Base-by-base conservation (phyloP, 1,140 invertebrate genomes). In the Thrips palmi region DNA sequence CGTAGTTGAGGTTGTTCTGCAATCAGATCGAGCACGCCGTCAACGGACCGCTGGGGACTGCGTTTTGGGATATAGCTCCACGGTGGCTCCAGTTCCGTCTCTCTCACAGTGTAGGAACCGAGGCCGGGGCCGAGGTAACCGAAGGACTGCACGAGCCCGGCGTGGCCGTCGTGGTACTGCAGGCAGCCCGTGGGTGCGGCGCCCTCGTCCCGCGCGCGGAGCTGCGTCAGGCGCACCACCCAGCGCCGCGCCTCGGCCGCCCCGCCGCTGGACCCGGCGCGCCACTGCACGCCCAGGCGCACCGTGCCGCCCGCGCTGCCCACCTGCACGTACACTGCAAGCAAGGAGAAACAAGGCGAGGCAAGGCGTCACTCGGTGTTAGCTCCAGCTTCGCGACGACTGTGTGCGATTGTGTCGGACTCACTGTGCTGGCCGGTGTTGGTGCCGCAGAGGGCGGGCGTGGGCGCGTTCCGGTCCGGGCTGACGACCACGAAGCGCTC, bases 1-100 rank as follows among this genome's bases (percentile, higher is more conserved):
- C 75, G 53, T 84, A 83, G 49, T 84, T 79, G 1, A 82, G 48
- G 55, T 81, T 77, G 50, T 82, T 82, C 75, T 80, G 53, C 29
- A 68, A 65, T 40, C 32, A 42, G 42, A 24, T 20, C 22, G 31
- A 41, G 17, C 11, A 36, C 31, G 15, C 43, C 37, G 8, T 35
- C 38, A 37, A 15, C 35, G 33, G 31, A 23, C 7, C 20, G 15
- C 10, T 10, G 15, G 17, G 22, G 20, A 37, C 10, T 41, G 24
- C 11, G 10, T 39, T 27, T 27, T 30, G n/a, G 19, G 37, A 18
- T 37, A n/a, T 5, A 39, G 3, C 11, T 18, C 40, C 39, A 20
- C 37, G n/a, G 23, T 44, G 41, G 8, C 27, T 2, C 1, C 29
- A 36, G 10, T 6, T 17, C 8, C 2, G 4, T 17, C 3, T n/a